These are phyloP conservation scores for Silurus asotus DNA, from an alignment of 2,113 vertebrate genomes.

Conservation along the genomic window DNA sequence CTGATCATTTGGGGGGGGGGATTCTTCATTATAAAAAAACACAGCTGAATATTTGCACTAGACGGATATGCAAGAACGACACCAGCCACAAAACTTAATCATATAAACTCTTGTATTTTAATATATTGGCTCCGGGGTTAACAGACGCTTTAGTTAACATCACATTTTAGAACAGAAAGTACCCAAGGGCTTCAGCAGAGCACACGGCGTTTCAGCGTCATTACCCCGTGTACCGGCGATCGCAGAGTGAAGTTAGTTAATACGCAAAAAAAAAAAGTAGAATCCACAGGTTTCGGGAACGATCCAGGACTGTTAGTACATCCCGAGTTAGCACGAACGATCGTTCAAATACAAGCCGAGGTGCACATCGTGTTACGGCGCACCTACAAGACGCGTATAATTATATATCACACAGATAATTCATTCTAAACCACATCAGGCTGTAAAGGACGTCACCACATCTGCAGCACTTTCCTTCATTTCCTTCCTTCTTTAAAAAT, in stretches of 20 bases:
- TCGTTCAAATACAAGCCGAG: neutral
- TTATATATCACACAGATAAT: neutral
- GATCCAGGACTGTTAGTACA: neutral
- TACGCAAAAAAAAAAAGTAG: neutral
- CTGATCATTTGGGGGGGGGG: too few relatives aligned
- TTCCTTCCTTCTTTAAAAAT: neutral
- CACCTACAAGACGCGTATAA: neutral
- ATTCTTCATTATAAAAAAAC: neutral
- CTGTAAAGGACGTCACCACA: neutral
- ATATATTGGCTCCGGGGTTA: neutral
- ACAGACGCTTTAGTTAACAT: neutral
- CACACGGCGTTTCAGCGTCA: constrained; percentile 28
- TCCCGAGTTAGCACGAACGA: neutral
- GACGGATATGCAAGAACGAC: neutral
- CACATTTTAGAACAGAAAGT: neutral
- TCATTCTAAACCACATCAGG: too few relatives aligned
- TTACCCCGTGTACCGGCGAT: neutral
- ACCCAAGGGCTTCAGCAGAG: constrained; percentile 37
- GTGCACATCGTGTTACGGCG: neutral
- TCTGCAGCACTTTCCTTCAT: neutral
- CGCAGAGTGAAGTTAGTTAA: neutral
- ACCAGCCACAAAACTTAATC: neutral
- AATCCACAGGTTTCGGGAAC: neutral
- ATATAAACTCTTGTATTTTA: constrained; percentile 22
- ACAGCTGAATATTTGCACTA: neutral